Evolutionary conservation across 2,888 invertebrate species (phyloP).

Genomic region (Vannuccia rotundouncinata): DNA sequence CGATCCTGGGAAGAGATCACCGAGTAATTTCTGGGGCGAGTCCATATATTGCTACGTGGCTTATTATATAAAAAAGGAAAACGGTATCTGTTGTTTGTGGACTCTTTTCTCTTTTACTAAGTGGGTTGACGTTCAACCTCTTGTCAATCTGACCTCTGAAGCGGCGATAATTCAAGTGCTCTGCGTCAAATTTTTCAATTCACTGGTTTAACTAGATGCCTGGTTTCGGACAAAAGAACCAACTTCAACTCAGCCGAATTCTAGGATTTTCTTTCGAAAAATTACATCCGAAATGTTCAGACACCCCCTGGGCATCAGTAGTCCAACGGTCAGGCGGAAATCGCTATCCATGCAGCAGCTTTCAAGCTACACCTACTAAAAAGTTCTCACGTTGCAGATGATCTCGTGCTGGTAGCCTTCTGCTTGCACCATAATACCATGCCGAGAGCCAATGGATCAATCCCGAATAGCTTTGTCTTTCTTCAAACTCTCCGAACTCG

Average conservation of each 20-base stretch:
- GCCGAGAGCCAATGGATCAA: conserved; percentile 12
- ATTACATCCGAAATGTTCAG: neutral
- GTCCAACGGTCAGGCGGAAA: neutral
- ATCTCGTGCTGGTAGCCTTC: neutral
- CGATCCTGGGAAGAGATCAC: conserved; percentile 12
- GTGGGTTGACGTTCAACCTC: conserved; percentile 21
- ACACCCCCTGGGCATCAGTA: conserved; percentile 1
- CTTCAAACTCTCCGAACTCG: conserved; percentile 17
- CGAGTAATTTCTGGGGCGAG: conserved; percentile 14
- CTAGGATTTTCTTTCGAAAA: neutral
- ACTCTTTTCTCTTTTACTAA: conserved; percentile 24
- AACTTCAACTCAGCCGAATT: conserved; percentile 21
- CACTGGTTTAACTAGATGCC: neutral
- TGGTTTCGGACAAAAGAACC: conserved; percentile 29
- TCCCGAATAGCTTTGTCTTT: conserved; percentile 2
- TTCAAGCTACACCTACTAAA: neutral
- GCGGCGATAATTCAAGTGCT: neutral
- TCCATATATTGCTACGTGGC: conserved; percentile 27
- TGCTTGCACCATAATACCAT: conserved; percentile 11
- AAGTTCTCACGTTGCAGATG: neutral
- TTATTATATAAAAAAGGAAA: neutral
- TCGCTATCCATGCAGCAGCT: neutral
- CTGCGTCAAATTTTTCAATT: conserved; percentile 2
- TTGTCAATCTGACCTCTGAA: neutral
- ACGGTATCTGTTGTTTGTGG: conserved; percentile 4